Evolutionary conservation across 1,140 invertebrate genomes (phyloP), one percentile per base, ranked within the genome.

Genomic region (Bombus breviceps): DNA sequence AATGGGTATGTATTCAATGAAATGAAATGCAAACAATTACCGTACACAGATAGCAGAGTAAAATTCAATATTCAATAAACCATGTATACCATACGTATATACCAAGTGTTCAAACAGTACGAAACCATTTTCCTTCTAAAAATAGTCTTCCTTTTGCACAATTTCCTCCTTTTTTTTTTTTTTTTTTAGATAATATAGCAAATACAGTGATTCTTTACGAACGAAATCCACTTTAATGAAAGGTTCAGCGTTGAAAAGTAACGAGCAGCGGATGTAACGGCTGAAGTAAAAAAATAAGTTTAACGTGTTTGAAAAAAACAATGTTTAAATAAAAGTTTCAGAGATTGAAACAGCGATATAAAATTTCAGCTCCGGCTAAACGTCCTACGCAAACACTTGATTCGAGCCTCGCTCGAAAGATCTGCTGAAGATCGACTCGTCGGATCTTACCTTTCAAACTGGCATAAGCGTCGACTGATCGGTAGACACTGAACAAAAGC

Each of bases 101-200:
- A 41, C 37, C 68, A 72, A 72, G 41, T 37, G 53, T 59, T 37
- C 47, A 76, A 75, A n/a, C 22, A 57, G 15, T 37, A 25, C 22
- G 47, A 37, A 57, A 43, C n/a, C 15, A 28, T 34, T 12, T 59
- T 4, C 37, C 18, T 59, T 76, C 18, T 12, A n/a, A 18, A 53
- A 53, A 53, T 53, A 53, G 3, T 78, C 41, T 47, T 78, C 59
- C 76, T 78, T 78, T 78, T 66, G 76, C 34, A 62, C 62, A 78
- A 78, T 78, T 64, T 66, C 62, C 25, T 34, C 57, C 59, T 59
- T 78, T 34, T 41, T 59, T 78, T 34, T 13, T 34, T 37, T 39
- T 59, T 78, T 34, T 41, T 66, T 3, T 22, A 32, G 41, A 43
- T 37, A 22, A 41, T 18, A 78, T 66, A 13, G 10, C 13, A 66